phyloP scores from a whole-genome alignment of 2,113 vertebrate species.

The Otocyon megalotis region DNA sequence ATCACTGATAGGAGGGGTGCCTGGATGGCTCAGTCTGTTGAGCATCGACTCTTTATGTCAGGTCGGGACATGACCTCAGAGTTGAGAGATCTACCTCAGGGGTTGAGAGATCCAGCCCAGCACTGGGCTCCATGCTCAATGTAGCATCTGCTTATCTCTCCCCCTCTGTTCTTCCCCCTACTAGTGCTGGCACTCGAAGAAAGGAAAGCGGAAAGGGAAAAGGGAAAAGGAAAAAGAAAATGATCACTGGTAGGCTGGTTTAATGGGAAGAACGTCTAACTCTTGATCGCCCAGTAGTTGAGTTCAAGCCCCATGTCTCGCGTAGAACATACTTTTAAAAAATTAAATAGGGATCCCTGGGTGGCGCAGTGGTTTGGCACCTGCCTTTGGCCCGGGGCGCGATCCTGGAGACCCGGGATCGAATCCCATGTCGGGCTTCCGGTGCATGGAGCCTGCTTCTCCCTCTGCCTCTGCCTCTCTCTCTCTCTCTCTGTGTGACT shows the following conservation, averaged over 20 bases:
- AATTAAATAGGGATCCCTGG: too few species aligned
- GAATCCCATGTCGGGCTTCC: too few species aligned
- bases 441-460: too few species aligned
- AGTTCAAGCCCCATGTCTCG: background rate
- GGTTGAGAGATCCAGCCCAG: background rate
- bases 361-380: too few species aligned
- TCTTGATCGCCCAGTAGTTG: background rate
- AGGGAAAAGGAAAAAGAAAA: too few species aligned
- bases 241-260: background rate
- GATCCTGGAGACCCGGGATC: too few species aligned
- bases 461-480: too few species aligned
- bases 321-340: background rate
- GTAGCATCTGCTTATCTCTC: background rate
- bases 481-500: too few species aligned
- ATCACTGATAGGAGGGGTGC: background rate
- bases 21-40: background rate
- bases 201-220: too few species aligned
- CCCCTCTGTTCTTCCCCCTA: background rate
- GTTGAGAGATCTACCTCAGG: background rate
- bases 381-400: too few species aligned
- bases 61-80: background rate
- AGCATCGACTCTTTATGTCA: background rate
- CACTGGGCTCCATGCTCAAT: background rate
- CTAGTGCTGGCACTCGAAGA: too few species aligned
- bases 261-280: background rate